These are phyloP conservation scores for Drosophila anomelani DNA, from an alignment of 2,888 invertebrate species.

Conservation along the genomic window DNA sequence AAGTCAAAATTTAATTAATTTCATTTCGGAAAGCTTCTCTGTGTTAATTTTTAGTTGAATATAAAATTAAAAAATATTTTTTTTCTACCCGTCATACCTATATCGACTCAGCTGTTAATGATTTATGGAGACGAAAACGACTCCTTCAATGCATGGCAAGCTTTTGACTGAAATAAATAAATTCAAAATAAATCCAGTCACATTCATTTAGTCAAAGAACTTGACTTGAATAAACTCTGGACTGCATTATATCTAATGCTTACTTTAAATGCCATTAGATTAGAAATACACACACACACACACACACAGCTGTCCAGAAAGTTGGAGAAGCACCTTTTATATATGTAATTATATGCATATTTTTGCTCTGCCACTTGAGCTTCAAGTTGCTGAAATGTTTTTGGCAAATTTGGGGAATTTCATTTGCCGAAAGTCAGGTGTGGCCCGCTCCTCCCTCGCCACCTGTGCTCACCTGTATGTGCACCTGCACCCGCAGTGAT, in stretches of 20 bases:
- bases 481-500: conserved; percentile 15
- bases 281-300: neutral
- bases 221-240: conserved; percentile 1
- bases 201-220: neutral
- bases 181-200: neutral
- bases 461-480: conserved; percentile 1
- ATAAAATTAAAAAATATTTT: too few species aligned
- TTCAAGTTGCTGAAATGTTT: conserved; percentile 62
- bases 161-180: neutral
- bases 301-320: neutral
- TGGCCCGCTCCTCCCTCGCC: conserved; percentile 1
- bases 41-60: too few species aligned
- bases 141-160: neutral
- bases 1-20: too few species aligned
- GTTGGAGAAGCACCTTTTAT: conserved; percentile 9
- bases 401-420: conserved; percentile 54
- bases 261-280: conserved; percentile 12
- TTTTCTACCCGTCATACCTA: neutral
- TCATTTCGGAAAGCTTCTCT: too few species aligned
- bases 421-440: conserved; percentile 67
- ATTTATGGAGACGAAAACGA: neutral
- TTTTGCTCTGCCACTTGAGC: conserved; percentile 20
- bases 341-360: conserved; percentile 17
- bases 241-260: conserved; percentile 6
- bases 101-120: neutral